Base-by-base conservation (phyloP, 1,140 invertebrate genomes). In the Bradynema listronoti region DNA sequence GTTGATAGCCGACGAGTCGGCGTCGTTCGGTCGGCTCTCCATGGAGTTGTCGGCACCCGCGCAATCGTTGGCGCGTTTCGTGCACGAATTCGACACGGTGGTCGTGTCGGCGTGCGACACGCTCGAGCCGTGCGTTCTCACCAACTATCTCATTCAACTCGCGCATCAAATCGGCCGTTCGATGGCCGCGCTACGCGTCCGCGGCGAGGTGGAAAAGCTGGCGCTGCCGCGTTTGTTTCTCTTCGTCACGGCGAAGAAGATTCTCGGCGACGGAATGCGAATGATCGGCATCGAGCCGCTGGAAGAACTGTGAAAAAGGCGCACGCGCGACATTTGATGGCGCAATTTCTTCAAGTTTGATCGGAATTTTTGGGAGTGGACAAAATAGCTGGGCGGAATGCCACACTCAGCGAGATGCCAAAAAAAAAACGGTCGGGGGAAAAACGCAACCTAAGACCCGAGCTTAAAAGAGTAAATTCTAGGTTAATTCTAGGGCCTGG, bases 201-300 rank as follows among this genome's bases (percentile, higher is more conserved):
- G 62, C 51, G 63, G 55, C n/a, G 63, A 65, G 34, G 45, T 56
- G 27, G 27, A 45, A 36, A 55, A 34, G 11, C 33, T 36, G 19
- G 63, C 63, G 14, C 22, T 66, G n/a, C 63, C 63, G 11, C 41
- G 63, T 33, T 43, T 65, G 61, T 39, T 65, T 19, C 36, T 65
- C 14, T 67, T 65, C 29, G 27, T 55, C 36, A 55, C 61, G n/a
- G 52, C 63, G 16, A 68, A 68, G 11, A 68, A 60, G 34, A 56
- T 67, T 7, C 42, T 65, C 7, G 63, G 43, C 4, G 63, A 65
- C 5, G 63, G 63, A 32, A 65, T 65, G 63, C 25, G 42, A 1
- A 24, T 65, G 27, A 22, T 65, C 1, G 63, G 63, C 5, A 50
- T 65, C 24, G 55, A 67, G 4, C 63, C 63, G 27, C 32, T 61